Percentiles rank a stretch among this genome's conserved stretches.
Evolutionary conservation across 30 jellyfish, hydroid and myxozoan genomes (phyloP).

Genomic region (Aurelia sp.): DNA sequence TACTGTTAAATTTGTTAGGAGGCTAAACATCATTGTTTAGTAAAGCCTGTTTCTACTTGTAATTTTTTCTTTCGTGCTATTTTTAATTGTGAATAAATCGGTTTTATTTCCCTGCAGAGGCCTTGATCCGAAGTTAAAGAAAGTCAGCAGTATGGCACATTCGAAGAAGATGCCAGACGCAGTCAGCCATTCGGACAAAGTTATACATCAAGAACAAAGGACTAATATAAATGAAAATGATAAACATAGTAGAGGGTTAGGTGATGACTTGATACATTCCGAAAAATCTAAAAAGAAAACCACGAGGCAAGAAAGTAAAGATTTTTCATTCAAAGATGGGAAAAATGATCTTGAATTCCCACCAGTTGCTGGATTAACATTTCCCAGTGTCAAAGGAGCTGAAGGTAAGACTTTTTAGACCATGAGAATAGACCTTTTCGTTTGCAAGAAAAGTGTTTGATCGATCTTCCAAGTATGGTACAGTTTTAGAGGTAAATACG

Average conservation of each 20-base stretch:
- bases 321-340: conserved; percentile 21
- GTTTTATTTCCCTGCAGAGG: conserved; percentile 9
- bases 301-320: conserved; percentile 48
- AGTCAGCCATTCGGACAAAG: conserved; percentile 47
- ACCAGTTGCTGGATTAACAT: conserved; percentile 72
- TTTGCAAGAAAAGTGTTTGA: too few species aligned
- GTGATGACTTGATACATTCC: conserved; percentile 18
- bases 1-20: too few species aligned
- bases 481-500: too few species aligned
- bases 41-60: too few species aligned
- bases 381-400: conserved; percentile 87
- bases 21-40: too few species aligned
- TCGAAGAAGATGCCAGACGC: conserved; percentile 34
- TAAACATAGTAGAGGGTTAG: conserved; percentile 22
- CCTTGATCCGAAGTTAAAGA: conserved; percentile 58
- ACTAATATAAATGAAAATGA: conserved; percentile 22
- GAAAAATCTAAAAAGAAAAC: conserved; percentile 54
- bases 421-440: background rate
- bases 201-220: conserved; percentile 46
- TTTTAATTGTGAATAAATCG: too few species aligned
- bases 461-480: too few species aligned
- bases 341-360: conserved; percentile 74
- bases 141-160: conserved; percentile 42
- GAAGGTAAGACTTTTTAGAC: conserved; percentile 37
- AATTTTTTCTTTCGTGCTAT: too few species aligned